Conservation (phyloP, 2,888 invertebrate species). For the Caenorhabditis zanzibari region DNA sequence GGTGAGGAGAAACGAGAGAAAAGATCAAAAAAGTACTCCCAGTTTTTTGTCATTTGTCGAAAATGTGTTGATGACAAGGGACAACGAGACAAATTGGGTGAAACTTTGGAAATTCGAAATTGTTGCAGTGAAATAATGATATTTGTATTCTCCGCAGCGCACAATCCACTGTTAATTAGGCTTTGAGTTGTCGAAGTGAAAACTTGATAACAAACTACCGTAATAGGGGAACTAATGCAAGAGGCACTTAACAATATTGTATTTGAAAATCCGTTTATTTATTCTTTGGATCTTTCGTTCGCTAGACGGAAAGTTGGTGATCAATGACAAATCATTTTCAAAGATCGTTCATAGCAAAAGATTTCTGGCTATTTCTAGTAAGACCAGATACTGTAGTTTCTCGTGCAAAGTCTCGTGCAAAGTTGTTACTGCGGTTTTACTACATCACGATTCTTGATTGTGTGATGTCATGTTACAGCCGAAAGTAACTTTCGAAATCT, state of each 20-base stretch:
- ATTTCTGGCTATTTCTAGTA: not conserved
- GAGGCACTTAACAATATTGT: not conserved
- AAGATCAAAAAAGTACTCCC: conserved; percentile 47
- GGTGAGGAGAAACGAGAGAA: conserved; percentile 23
- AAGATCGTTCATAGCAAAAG: conserved; percentile 18
- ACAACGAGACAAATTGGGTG: not conserved
- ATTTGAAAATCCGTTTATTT: conserved; percentile 12
- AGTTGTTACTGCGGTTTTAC: not conserved
- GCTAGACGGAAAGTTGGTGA: conserved; percentile 7
- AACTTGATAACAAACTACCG: not conserved
- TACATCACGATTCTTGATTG: not conserved
- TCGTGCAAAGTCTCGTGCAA: not conserved
- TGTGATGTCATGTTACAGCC: conserved; percentile 1
- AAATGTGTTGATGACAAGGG: conserved; percentile 5
- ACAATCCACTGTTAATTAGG: conserved; percentile 15
- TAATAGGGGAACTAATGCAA: not conserved
- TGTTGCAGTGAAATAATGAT: not conserved
- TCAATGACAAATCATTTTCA: conserved; percentile 9
- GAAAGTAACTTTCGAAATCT: not conserved
- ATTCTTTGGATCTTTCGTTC: conserved; percentile 10
- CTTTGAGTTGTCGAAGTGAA: not conserved
- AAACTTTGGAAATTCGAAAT: conserved; percentile 20
- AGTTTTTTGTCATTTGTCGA: conserved; percentile 9
- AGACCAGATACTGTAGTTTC: too few relatives aligned
- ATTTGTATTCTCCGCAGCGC: not conserved